A percentile compares a stretch with the other conserved stretches of the same genome.
These are phyloP conservation scores for Artibeus lituratus DNA, from an alignment of 2,797 vertebrate genomes.

Conservation along the genomic window DNA sequence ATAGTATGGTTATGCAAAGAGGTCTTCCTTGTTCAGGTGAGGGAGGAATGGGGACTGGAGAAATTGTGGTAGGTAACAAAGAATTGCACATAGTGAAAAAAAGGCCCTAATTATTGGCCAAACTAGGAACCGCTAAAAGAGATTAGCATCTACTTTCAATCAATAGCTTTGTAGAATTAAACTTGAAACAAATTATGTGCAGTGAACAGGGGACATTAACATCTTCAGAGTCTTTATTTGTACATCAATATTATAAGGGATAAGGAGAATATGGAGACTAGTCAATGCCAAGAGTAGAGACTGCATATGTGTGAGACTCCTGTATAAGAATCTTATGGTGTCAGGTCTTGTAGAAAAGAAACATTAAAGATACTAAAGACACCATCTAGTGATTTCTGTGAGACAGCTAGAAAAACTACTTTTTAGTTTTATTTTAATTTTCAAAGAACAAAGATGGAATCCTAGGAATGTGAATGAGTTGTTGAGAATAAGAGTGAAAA, in stretches of 20 bases:
- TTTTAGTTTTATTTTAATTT: slow-evolving; percentile 19
- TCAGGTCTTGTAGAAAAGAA: background rate
- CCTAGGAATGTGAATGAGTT: background rate
- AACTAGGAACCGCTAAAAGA: background rate
- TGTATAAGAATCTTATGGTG: background rate
- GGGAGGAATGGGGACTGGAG: background rate
- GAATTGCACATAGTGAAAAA: background rate
- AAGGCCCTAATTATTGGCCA: slow-evolving; percentile 6
- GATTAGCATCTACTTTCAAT: background rate
- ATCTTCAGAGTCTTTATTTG: background rate
- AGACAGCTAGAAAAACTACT: background rate
- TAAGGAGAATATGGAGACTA: background rate
- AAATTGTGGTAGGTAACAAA: background rate
- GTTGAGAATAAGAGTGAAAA: background rate
- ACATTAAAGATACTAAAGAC: background rate
- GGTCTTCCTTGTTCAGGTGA: background rate
- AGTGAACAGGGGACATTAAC: background rate
- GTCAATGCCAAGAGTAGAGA: background rate
- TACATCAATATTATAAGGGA: background rate
- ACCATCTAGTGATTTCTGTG: background rate
- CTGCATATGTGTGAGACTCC: background rate
- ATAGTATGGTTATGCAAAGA: background rate
- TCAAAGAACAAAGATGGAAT: background rate
- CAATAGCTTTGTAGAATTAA: slow-evolving; percentile 1
- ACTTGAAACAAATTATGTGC: slow-evolving; percentile 2